phyloP scores from a whole-genome alignment of 2,113 vertebrate species.

The Maccullochella peelii region DNA sequence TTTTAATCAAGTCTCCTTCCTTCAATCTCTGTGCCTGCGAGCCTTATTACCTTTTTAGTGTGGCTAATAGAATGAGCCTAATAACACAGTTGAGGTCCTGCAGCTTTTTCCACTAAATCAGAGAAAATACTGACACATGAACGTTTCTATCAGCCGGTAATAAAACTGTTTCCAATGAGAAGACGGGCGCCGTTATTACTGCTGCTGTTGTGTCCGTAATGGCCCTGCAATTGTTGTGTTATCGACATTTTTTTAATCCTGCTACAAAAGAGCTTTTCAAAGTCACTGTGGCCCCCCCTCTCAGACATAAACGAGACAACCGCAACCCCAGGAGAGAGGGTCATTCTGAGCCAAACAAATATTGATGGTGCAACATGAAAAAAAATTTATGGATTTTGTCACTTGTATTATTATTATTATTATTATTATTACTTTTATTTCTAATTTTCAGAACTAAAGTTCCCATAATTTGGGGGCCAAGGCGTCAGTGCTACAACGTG shows the following conservation, averaged over 20 bases:
- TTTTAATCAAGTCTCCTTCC: constrained; percentile 46
- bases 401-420: too few relatives aligned
- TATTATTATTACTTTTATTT: background rate
- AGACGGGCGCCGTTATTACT: background rate
- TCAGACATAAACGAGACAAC: background rate
- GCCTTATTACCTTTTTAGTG: constrained; percentile 63
- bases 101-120: constrained; percentile 50
- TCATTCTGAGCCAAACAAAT: too few relatives aligned
- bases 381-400: background rate
- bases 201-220: background rate
- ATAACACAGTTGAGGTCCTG: constrained; percentile 59
- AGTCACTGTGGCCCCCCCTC: background rate
- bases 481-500: too few relatives aligned
- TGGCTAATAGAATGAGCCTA: constrained; percentile 58
- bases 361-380: background rate
- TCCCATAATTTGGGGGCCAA: background rate
- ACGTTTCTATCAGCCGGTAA: constrained; percentile 24
- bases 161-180: constrained; percentile 23
- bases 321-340: too few relatives aligned
- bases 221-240: background rate
- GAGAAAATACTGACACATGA: constrained; percentile 15
- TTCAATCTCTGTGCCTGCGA: constrained; percentile 25
- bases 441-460: background rate
- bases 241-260: background rate
- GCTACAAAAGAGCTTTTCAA: background rate